Evolutionary conservation across 2,113 vertebrate species (phyloP), one percentile per base, ranked within the genome.

Genomic region (Machaerirhynchus nigripectus): DNA sequence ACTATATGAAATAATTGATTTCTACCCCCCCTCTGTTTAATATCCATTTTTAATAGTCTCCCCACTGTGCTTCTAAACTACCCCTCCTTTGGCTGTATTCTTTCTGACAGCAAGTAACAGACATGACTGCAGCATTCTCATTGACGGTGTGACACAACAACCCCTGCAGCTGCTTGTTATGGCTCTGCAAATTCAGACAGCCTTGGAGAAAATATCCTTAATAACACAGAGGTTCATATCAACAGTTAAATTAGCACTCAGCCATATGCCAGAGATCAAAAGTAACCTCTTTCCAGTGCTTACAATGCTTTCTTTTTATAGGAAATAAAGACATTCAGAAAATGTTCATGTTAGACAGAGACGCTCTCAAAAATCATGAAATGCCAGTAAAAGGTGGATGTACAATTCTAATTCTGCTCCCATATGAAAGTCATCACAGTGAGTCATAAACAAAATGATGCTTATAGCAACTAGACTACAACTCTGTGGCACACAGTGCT

Each of bases 391-490:
- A 96, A 92, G 64, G 69, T 84, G 64, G 68, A 92, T 75, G 49
- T 14, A 70, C 75, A 74, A 52, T 83, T 94, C 87, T 75, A 96
- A 88, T 91, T 93, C 85, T 75, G 63, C 60, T 90, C 60, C 83
- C 78, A 90, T 75, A 84, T 68, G 82, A 86, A 89, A 95, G 44
- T 95, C 90, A 97, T 77, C 83, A 37, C 4, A 55, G 84, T 95
- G 93, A 96, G 64, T 96, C 96, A 96, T 74, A 86, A 93, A 88
- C 64, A 83, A 91, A 97, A 89, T 20, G 23, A 96, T 84, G 86
- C 85, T 68, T 95, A 87, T 57, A 95, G 76, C 88, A 93, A 90
- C 64, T 4, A 73, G 65, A 76, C 65, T 95, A 90, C 90, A 90
- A 94, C 65, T 88, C 68, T 18, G 87, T 78, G 71, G 71, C 88